Base-by-base conservation (phyloP, 1,140 invertebrate species). In the Pseudomyrmex dendroicus region DNA sequence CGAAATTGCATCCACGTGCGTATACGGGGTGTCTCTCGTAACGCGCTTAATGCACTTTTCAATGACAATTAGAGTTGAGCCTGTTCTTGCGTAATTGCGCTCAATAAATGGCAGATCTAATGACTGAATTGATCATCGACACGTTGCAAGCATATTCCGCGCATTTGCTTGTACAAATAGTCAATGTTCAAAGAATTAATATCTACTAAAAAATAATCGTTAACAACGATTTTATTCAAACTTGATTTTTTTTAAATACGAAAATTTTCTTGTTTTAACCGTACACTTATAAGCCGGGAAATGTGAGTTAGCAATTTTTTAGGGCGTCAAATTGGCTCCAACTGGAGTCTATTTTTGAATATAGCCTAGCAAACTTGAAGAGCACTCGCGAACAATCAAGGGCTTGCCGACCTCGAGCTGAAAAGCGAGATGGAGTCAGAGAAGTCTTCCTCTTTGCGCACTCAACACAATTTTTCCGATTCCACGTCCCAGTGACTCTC, bases 391-490 rank as follows among this genome's bases (percentile, higher is more conserved):
- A 67, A 73, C 73, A 84, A 84, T 84, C 83, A 82, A 68, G 46
- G 25, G 67, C 66, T 20, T 57, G 63, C 66, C 20, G 54, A 84
- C 25, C 68, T 63, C 70, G 61, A 70, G 68, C 57, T 52, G 52
- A n/a, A 68, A 82, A 77, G 66, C 22, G 66, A 70, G 64, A 44
- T 72, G 44, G 25, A 72, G 52, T 83, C 80, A 76, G 61, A 73
- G 77, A 66, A 64, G 22, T 54, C 48, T 72, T 50, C 52, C 78
- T 48, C 57, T 73, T 72, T 82, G 77, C 54, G 50, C 57, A 74
- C 59, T 85, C 77, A 77, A 73, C 85, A 85, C 76, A 78, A 86
- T 89, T 89, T 87, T 85, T 76, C 72, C 73, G 67, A 89, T 89
- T 89, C 63, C 67, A 87, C 82, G 83, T 89, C 20, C 50, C 87